Base-by-base conservation (phyloP, 2,888 invertebrate genomes). In the Lepetodrilus schrolli region DNA sequence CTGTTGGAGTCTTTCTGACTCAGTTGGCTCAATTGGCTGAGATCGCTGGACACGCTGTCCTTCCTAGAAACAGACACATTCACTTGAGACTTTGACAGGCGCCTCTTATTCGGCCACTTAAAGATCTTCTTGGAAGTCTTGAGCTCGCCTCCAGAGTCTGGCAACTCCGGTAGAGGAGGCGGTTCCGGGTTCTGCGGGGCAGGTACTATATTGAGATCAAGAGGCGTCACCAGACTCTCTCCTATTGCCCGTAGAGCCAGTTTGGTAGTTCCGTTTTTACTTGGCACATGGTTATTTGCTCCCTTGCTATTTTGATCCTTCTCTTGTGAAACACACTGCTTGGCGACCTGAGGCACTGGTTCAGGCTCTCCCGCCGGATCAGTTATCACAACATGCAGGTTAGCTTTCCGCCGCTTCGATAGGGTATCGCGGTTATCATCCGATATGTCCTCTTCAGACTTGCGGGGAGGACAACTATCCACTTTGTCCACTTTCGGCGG, bases 81-180 rank as follows among this genome's bases (percentile, higher is more conserved):
- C 21, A 83, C 85, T 65, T 89, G 87, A 1, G 90, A 88, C 72
- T 90, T 89, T 4, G 89, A 89, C 51, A 88, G 80, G 36, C 87
- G 85, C 70, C 89, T 90, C 58, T 89, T 87, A 74, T 89, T 90
- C 20, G 90, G 88, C 86, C 91, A 91, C 7, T 88, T 86, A 79
- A 91, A 91, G n/a, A 89, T 76, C 65, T 78, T 79, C 68, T 74
- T 75, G 37, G 80, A 78, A 4, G 70, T 72, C 50, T 74, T 74
- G 23, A 68, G 65, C 30, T 50, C 72, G 7, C 43, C 43, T 21
- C 43, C 68, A 17, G 72, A 72, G 66, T 72, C 72, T 13, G 65
- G 65, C 21, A 66, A 26, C n/a, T 72, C 72, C 26, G 38, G n/a
- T 36, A 70, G 34, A 3, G 49, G 34, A 43, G 47, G 23, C 4